Percentiles rank a stretch among this genome's conserved stretches.
Conservation (phyloP, 2,113 vertebrate genomes). For the Nycticebus coucang region DNA sequence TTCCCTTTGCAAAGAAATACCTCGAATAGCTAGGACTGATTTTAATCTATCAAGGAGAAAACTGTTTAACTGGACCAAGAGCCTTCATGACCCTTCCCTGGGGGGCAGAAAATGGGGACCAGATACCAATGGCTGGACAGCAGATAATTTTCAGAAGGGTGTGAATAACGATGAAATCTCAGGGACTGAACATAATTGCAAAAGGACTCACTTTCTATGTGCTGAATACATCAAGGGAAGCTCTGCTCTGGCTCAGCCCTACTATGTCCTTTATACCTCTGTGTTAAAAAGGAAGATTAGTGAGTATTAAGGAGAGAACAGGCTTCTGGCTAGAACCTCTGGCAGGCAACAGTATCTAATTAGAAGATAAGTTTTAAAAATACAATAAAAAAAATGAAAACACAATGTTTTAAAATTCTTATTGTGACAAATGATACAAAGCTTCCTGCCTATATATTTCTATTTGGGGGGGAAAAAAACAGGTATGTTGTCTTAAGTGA, state of each 20-base stretch:
- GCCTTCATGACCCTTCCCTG: neutral
- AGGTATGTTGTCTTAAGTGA: neutral
- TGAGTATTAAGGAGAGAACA: slow-evolving; percentile 37
- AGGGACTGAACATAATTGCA: neutral
- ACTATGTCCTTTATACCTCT: neutral
- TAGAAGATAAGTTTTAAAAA: slow-evolving; percentile 37
- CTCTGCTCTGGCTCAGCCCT: neutral
- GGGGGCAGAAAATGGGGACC: neutral
- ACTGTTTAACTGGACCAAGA: neutral
- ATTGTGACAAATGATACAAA: slow-evolving; percentile 1
- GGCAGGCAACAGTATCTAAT: slow-evolving; percentile 45
- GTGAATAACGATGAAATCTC: neutral
- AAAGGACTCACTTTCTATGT: neutral
- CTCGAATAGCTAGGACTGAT: neutral
- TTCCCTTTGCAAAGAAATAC: neutral
- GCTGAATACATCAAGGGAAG: slow-evolving; percentile 25
- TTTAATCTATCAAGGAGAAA: neutral
- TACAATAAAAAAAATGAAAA: slow-evolving; percentile 33
- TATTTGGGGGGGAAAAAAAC: neutral
- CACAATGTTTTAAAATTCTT: slow-evolving; percentile 26
- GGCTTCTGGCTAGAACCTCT: slow-evolving; percentile 33
- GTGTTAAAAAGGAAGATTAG: slow-evolving; percentile 62
- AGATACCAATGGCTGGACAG: neutral
- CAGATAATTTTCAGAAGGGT: neutral
- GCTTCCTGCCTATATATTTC: slow-evolving; percentile 1